phyloP scores from a whole-genome alignment of 53 echinoderm and acorn worm species.

The Hippasteria phrygiana region DNA sequence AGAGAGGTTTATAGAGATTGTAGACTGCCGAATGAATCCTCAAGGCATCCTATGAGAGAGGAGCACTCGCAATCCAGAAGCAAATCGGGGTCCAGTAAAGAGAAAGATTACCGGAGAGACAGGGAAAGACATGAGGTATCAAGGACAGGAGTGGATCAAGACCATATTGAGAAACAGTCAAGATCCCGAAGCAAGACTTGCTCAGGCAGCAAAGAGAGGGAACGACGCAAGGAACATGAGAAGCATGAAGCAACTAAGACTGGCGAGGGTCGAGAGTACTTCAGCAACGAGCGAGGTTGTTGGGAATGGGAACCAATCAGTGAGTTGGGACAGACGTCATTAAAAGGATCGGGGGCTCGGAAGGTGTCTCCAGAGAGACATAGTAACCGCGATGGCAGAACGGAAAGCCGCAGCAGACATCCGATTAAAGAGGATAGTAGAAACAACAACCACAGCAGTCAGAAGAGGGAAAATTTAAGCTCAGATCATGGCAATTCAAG shows the following conservation, averaged over 20 bases:
- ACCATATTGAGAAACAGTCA: conserved; percentile 7
- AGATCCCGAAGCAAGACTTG: conserved; percentile 18
- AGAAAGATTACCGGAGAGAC: conserved; percentile 29
- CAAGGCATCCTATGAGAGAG: conserved; percentile 5
- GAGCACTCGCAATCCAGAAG: conserved; percentile 41
- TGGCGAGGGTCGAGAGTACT: conserved; percentile 37
- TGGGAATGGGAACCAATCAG: conserved; percentile 35
- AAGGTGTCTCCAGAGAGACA: not conserved
- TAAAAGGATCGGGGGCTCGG: not conserved
- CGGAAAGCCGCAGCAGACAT: not conserved
- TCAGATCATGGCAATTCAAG: not conserved
- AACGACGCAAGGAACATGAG: conserved; percentile 5
- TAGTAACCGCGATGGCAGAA: not conserved
- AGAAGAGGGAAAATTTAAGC: not conserved
- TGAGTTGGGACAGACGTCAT: not conserved
- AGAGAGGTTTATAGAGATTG: conserved; percentile 35
- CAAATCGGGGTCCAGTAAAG: conserved; percentile 37
- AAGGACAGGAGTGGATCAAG: not conserved
- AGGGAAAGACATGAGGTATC: conserved; percentile 41
- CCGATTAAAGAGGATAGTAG: not conserved
- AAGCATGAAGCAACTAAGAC: conserved; percentile 12
- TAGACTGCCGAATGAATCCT: conserved; percentile 6
- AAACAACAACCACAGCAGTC: not conserved
- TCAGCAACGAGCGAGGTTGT: conserved; percentile 43
- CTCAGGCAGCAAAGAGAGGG: conserved; percentile 43